Conservation (phyloP, 1,140 invertebrate genomes). For the Phymastichus coffea region DNA sequence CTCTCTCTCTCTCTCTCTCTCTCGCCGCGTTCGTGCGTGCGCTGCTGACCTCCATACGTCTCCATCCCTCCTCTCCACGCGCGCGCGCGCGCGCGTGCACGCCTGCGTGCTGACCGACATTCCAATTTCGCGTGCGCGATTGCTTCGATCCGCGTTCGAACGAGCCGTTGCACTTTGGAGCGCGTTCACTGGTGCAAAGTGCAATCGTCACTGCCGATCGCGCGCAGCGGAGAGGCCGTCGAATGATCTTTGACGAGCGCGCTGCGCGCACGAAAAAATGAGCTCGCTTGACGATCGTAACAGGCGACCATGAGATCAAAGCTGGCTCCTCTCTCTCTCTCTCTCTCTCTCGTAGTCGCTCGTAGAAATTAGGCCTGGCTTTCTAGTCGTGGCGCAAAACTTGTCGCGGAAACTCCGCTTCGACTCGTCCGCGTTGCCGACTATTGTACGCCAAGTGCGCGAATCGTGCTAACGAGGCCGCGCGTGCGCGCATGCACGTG, state of each 20-base stretch:
- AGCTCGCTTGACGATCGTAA: slow-evolving; percentile 34
- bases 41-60: too few relatives aligned
- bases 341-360: too few relatives aligned
- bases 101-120: background rate
- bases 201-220: too few relatives aligned
- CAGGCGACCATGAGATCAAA: slow-evolving; percentile 36
- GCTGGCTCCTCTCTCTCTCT: too few relatives aligned
- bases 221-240: background rate
- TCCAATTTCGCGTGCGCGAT: background rate
- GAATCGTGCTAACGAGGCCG: too few relatives aligned
- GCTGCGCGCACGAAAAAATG: slow-evolving; percentile 38
- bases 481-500: too few relatives aligned
- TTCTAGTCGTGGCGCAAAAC: slow-evolving; percentile 23
- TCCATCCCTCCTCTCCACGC: background rate
- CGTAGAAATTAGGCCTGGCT: slow-evolving; percentile 31
- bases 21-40: too few relatives aligned
- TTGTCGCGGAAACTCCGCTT: slow-evolving; percentile 32
- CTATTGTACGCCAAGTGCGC: too few relatives aligned
- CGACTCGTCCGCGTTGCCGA: too few relatives aligned
- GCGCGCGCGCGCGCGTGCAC: background rate
- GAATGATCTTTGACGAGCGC: slow-evolving; percentile 34
- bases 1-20: too few relatives aligned
- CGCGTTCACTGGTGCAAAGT: background rate
- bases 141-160: background rate
- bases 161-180: background rate